A percentile compares a stretch with the other conserved stretches of the same genome.
These are phyloP conservation scores for Drosophila triauraria DNA, from an alignment of 1,140 invertebrate species.

Conservation along the genomic window DNA sequence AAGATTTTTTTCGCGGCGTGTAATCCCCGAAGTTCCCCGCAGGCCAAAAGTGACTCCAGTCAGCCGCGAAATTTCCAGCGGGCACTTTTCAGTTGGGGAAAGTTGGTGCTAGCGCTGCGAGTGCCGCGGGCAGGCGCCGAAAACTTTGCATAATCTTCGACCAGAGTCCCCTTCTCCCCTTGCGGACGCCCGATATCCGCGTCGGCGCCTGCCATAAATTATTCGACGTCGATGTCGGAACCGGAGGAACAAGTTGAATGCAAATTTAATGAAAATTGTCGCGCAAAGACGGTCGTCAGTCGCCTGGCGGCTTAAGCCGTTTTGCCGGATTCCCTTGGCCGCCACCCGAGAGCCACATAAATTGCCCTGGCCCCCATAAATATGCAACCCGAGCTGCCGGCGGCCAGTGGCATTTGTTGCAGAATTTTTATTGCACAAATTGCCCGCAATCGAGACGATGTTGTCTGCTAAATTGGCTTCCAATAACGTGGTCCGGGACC, in stretches of 20 bases:
- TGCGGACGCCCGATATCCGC: too few relatives aligned
- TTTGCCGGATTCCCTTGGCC: background rate
- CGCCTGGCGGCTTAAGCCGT: conserved; percentile 31
- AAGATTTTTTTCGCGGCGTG: background rate
- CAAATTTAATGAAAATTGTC: conserved; percentile 58
- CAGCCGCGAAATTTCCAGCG: conserved; percentile 34
- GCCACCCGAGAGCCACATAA: conserved; percentile 61
- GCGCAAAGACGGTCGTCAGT: conserved; percentile 40
- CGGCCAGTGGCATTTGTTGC: conserved; percentile 20
- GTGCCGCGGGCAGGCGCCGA: conserved; percentile 30
- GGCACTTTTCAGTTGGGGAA: conserved; percentile 23
- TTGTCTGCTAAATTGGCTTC: conserved; percentile 67
- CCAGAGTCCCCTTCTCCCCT: background rate
- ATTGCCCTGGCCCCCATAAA: conserved; percentile 64
- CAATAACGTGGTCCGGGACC: conserved; percentile 45
- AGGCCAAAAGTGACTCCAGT: conserved; percentile 31
- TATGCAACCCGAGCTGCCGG: conserved; percentile 60
- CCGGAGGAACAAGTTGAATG: conserved; percentile 24
- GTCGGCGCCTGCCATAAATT: conserved; percentile 43
- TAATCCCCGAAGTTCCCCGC: conserved; percentile 7
- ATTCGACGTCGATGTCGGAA: conserved; percentile 19
- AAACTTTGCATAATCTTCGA: conserved; percentile 61
- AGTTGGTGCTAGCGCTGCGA: conserved; percentile 12
- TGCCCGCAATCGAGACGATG: conserved; percentile 40
- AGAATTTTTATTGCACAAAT: conserved; percentile 67